Evolutionary conservation across 2,113 vertebrate species (phyloP), one percentile per base, ranked within the genome.

Genomic region (Daubentonia madagascariensis): DNA sequence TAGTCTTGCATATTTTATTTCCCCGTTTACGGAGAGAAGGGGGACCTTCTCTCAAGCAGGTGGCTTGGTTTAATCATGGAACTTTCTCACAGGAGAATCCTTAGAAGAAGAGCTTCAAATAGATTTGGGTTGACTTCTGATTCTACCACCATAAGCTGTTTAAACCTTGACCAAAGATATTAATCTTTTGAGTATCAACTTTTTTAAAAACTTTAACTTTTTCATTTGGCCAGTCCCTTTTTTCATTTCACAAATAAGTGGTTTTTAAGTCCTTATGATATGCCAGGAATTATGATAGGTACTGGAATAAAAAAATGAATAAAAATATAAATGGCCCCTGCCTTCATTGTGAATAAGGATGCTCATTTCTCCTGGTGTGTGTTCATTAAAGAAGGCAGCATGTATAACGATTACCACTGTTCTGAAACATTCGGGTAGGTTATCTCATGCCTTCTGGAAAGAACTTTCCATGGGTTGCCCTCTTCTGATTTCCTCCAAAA

Each of bases 1-100:
- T 50, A 88, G 78, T 90, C 94, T 95, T 86, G 92, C 43, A 32
- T 85, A 72, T 95, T 97, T 97, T 95, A 88, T 88, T 86, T 92
- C 90, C 96, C 70, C 45, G 85, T 91, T 97, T 91, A 94, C 22
- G 0, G 30, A 86, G 3, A n/a, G 79, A 88, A 89, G n/a, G n/a
- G n/a, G n/a, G 94, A 91, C 85, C 9, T 67, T 89, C 94, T 94
- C n/a, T 90, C 45, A 95, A 95, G 94, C 94, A 97, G 86, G 89
- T 67, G 48, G 96, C 90, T 97, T 91, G 32, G 91, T 97, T 97
- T 87, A 57, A 93, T 96, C 96, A 95, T 16, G 89, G 80, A 91
- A 93, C 48, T 90, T 97, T 90, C 72, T 84, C 80, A 13, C 40
- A 88, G 54, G 57, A 92, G 68, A 83, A 95, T 93, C 67, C 73